Percentiles rank a stretch among this genome's conserved stretches.
These are phyloP conservation scores for Linnaemya vulpina DNA, from an alignment of 2,888 invertebrate species.

Conservation along the genomic window DNA sequence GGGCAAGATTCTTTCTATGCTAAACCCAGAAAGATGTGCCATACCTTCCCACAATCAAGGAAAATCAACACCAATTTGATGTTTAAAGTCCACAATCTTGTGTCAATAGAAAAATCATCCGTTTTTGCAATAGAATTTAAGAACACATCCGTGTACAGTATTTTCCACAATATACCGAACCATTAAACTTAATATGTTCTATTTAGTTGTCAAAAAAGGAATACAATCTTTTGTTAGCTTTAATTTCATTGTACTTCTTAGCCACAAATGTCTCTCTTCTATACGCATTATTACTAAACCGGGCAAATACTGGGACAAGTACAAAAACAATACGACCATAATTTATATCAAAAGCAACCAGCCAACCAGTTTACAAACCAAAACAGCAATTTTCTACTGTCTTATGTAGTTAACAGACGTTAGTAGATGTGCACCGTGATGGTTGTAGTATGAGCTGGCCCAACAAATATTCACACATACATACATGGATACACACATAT, in stretches of 20 bases:
- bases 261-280: conserved; percentile 29
- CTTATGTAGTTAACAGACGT: conserved; percentile 26
- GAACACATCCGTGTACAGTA: no score
- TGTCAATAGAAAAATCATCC: no score
- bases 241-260: conserved; percentile 15
- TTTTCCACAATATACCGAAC: not conserved
- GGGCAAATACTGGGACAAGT: conserved; percentile 11
- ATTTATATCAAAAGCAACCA: conserved; percentile 8
- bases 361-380: conserved; percentile 14
- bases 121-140: no score
- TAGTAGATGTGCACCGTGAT: not conserved
- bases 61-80: no score
- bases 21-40: no score
- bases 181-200: conserved; percentile 2
- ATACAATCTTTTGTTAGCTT: conserved; percentile 9
- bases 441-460: not conserved
- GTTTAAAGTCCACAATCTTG: no score
- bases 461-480: conserved; percentile 1
- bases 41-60: no score
- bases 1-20: no score
- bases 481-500: not conserved
- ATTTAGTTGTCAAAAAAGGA: conserved; percentile 14
- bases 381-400: conserved; percentile 18
- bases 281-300: conserved; percentile 43
- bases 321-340: conserved; percentile 10